Base-by-base conservation (phyloP, 1,140 invertebrate genomes). In the Ditylenchus dipsaci region DNA sequence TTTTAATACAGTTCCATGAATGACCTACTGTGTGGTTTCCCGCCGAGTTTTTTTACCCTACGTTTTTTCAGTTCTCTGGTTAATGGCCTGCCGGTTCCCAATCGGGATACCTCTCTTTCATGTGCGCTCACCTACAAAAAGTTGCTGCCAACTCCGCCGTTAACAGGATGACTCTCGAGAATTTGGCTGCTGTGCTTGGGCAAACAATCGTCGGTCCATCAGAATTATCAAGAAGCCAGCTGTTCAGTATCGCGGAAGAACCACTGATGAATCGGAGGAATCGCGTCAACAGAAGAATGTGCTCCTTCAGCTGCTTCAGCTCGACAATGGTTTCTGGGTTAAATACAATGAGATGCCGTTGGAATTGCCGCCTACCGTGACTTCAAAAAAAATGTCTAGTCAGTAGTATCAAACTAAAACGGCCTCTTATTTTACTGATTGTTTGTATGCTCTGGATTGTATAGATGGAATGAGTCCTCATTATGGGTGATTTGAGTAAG, bases 51-150 rank as follows among this genome's bases (percentile, higher is more conserved):
- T 3, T 11, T 38, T 38, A 38, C 3, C 3, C 33, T 38, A 11
- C 11, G 3, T 38, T 11, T 38, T 38, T 38, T 38, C 11, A 38
- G 33, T 38, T 38, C 33, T 11, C 33, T 88, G 0, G 87, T 93
- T 68, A 86, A 87, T 17, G 86, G 89, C 69, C 82, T 94, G 38
- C 91, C 92, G 1, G 87, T 88, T 64, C 88, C 91, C 0, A 94
- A 95, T 84, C 86, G 90, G 29, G 91, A 95, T 79, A 93, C 91
- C 82, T 94, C 23, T 91, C 91, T 1, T 93, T 89, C 78, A 80
- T 95, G 1, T 87, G 92, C 47, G 81, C 91, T 1, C 92, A 94
- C 85, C 86, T 93, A 45, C 89, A 91, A 83, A 88, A 71, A 45
- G 76, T 77, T 29, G 71, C 73, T 13, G 42, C 13, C 19, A n/a